Conservation (phyloP, 2,113 vertebrate genomes). For the Lucifuga dentata region DNA sequence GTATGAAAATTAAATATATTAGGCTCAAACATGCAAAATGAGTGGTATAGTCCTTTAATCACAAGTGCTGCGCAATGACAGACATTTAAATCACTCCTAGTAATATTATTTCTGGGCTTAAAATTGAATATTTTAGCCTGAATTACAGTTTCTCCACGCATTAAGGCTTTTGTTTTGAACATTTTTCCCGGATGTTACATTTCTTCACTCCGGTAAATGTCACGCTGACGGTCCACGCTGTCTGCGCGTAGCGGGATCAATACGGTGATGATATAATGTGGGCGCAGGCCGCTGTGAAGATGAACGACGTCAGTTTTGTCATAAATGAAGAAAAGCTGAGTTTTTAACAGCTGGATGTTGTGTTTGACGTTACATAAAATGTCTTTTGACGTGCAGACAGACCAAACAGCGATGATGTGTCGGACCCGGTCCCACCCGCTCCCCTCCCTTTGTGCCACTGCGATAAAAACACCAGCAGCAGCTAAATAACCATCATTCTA, state of each 20-base stretch:
- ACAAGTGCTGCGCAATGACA: too few relatives aligned
- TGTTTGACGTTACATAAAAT: accelerated
- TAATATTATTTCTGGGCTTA: too few relatives aligned
- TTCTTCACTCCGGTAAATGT: accelerated
- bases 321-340: not conserved
- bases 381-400: not conserved
- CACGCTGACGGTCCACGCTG: not conserved
- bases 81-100: too few relatives aligned
- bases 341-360: accelerated
- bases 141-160: too few relatives aligned
- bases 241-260: conserved; percentile 25
- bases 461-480: conserved; percentile 22
- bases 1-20: too few relatives aligned
- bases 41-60: too few relatives aligned
- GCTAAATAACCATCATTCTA: not conserved
- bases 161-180: conserved; percentile 41
- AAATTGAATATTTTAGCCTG: too few relatives aligned
- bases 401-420: conserved; percentile 1
- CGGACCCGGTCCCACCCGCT: not conserved
- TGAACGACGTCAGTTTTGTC: too few relatives aligned
- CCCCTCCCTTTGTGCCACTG: conserved; percentile 48
- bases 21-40: too few relatives aligned
- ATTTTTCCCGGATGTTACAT: not conserved
- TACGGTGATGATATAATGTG: conserved; percentile 3
- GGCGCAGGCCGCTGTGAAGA: conserved; percentile 31